Base-by-base conservation (phyloP, 2,888 invertebrate genomes). In the Euzetes globulus region DNA sequence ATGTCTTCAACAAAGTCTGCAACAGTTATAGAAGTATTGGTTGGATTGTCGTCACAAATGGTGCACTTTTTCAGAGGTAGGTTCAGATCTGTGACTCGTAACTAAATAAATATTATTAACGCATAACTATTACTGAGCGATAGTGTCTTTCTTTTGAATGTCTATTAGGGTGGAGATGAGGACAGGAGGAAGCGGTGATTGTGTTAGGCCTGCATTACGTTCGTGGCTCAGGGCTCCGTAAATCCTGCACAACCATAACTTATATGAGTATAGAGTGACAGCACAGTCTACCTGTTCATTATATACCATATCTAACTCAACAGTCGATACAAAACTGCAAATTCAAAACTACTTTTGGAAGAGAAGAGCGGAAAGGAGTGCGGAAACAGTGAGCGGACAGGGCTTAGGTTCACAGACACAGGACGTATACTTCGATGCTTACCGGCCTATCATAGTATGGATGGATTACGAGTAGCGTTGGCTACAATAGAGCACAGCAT, bases 321-420 rank as follows among this genome's bases (percentile, higher is more conserved):
- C 33, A 33, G 33, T 33, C 33, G 33, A 33, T 33, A 33, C 33
- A 33, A 33, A 33, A 33, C 25, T 22, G 6, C 22, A 22, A 17
- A 58, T 19, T 22, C 58, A 58, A 58, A 19, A 58, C 19, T 19
- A 13, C 25, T 58, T 52, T 58, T 58, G 58, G 58, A 58, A 25
- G 58, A 22, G 22, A 58, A 58, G 22, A 25, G 58, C 58, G 58
- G 58, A 58, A 58, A 58, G 58, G 22, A 58, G 58, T 58, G 58
- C 58, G 58, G 58, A 58, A 58, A 58, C 58, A 58, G n/a, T 22
- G 58, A 58, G 58, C 17, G 58, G 58, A 58, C 58, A 58, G 58
- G 25, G 50, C 17, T 50, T 50, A 50, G 58, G 58, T 58, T 58
- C 25, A 58, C 6, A 58, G 58, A 58, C 58, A 58, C 58, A 58